Base-by-base conservation (phyloP, 2,888 invertebrate genomes). In the Chaitophorus viminalis region DNA sequence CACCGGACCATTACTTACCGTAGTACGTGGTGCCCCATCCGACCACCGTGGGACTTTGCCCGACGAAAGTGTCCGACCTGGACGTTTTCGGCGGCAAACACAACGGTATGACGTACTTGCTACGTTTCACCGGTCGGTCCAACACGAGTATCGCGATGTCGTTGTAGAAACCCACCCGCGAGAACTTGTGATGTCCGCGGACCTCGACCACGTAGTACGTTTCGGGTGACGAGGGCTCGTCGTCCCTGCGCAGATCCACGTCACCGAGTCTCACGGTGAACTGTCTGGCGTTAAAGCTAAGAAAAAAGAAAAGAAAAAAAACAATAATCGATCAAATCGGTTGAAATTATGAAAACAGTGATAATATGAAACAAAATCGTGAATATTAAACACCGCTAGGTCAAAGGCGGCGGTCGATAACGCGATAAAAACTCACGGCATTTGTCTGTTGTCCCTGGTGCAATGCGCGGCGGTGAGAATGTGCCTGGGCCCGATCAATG, bases 11-110 rank as follows among this genome's bases (percentile, higher is more conserved):
- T n/a, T 18, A 75, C 90, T 91, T 90, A 93, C 94, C 97, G 91
- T 97, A 97, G 90, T 94, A 94, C 0, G 97, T 96, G 36, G 97
- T 96, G 60, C 97, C 98, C 97, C 97, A 98, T 17, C 98, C 98
- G 29, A 97, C 96, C 1, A 98, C 97, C 0, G 97, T 97, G 0
- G 96, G 96, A 90, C 94, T 93, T 60, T 95, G 93, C 0, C 96
- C 95, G 0, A 95, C 94, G 90, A 96, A 95, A 89, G 93, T 93
- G 90, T 94, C 94, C 31, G 92, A 92, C 39, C 93, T 92, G 82
- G 90, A 90, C 76, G 83, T 70, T 6, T 92, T 91, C 1, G 93
- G 92, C 0, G 98, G 98, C 87, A 98, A 92, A 91, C 98, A 98
- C 88, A 98, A 94, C 0, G 97, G 97, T 90, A 96, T 95, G 72